Percentiles rank a stretch among this genome's conserved stretches.
These are phyloP conservation scores for Ceratosolen fusciceps DNA, from an alignment of 1,140 invertebrate genomes.

Conservation along the genomic window DNA sequence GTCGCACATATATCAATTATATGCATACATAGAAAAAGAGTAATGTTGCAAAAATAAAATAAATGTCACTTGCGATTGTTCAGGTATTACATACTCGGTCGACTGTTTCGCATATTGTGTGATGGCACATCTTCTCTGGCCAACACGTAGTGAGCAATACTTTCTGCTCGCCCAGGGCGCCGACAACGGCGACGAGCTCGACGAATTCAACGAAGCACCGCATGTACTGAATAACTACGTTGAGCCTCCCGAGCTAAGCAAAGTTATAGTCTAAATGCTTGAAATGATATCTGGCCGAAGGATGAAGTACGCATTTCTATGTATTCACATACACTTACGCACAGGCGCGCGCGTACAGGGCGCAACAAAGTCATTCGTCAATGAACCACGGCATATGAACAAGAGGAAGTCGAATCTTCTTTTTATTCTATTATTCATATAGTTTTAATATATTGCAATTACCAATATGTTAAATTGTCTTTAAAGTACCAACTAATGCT, in stretches of 20 bases:
- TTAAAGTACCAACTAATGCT: background rate
- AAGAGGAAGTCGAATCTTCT: background rate
- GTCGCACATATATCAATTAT: too few species aligned
- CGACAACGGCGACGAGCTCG: conserved; percentile 85
- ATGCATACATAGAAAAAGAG: too few species aligned
- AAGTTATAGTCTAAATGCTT: conserved; percentile 66
- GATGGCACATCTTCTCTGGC: conserved; percentile 95
- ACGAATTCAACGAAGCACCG: conserved; percentile 94
- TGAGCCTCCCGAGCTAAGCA: conserved; percentile 68
- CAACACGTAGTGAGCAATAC: conserved; percentile 91
- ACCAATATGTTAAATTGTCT: background rate
- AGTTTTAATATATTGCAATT: background rate
- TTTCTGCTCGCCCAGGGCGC: conserved; percentile 82
- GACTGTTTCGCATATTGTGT: conserved; percentile 95
- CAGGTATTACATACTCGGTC: conserved; percentile 94
- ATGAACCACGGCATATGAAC: background rate
- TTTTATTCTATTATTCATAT: background rate
- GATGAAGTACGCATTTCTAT: background rate
- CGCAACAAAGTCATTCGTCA: background rate
- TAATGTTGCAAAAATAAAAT: too few species aligned
- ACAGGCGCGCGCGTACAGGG: background rate
- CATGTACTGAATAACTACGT: conserved; percentile 82
- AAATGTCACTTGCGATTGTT: too few species aligned
- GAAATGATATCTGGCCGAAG: conserved; percentile 8
- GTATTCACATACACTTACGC: background rate